Percentiles rank a stretch among this genome's conserved stretches.
Conservation (phyloP, 1,140 invertebrate genomes). For the Sinella curviseta region DNA sequence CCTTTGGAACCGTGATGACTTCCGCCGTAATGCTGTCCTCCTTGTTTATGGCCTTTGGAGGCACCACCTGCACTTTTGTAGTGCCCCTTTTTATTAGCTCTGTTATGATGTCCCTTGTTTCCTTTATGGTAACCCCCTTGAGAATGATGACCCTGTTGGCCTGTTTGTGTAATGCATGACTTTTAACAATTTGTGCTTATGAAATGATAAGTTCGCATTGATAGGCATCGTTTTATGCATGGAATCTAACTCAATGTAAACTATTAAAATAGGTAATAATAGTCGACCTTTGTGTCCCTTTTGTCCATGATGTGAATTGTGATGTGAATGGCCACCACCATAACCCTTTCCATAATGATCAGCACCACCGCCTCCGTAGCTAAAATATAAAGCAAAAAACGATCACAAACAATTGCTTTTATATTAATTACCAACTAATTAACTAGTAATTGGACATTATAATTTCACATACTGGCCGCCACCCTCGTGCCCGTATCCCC, state of each 20-base stretch:
- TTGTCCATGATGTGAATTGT: not conserved
- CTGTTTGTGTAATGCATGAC: no score
- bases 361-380: not conserved
- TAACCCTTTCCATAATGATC: conserved; percentile 14
- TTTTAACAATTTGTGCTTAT: no score
- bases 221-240: no score
- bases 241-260: no score
- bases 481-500: not conserved
- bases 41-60: conserved; percentile 40
- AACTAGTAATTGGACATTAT: no score
- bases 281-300: conserved; percentile 3
- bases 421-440: no score
- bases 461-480: no score
- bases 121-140: not conserved
- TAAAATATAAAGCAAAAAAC: no score
- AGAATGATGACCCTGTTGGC: not conserved
- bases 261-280: no score
- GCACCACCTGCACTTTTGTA: conserved; percentile 32
- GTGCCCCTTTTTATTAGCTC: conserved; percentile 31
- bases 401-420: no score
- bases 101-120: conserved; percentile 12
- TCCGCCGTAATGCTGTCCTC: conserved; percentile 43
- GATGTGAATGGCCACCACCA: not conserved
- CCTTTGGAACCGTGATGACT: conserved; percentile 32
- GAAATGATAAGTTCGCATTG: no score